phyloP scores from a whole-genome alignment of 92 coral and sea anemone genomes.

The Porites evermanni region DNA sequence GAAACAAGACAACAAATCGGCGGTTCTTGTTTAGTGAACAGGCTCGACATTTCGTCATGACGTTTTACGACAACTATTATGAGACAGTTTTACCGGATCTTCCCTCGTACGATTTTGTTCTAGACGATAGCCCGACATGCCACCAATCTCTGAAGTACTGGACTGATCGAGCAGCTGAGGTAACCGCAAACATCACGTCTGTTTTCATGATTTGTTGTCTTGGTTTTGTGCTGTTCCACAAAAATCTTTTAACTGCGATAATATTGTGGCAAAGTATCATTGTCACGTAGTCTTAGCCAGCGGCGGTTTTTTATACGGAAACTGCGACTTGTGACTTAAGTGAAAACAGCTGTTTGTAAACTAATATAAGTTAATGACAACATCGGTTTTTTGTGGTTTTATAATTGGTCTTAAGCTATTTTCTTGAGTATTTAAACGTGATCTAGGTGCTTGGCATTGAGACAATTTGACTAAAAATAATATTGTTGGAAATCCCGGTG shows the following conservation, averaged over 20 bases:
- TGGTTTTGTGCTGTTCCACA: too few species aligned
- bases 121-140: slow-evolving; percentile 92
- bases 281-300: too few species aligned
- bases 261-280: too few species aligned
- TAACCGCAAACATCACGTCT: not conserved
- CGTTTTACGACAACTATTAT: slow-evolving; percentile 84
- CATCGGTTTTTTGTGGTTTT: too few species aligned
- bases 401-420: too few species aligned
- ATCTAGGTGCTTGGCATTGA: not conserved
- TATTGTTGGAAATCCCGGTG: not conserved
- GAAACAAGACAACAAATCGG: not conserved
- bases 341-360: too few species aligned
- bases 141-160: slow-evolving; percentile 91
- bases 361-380: too few species aligned
- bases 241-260: not conserved
- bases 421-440: too few species aligned
- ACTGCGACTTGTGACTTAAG: too few species aligned
- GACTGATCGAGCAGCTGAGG: slow-evolving; percentile 96
- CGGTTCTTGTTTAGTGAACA: not conserved
- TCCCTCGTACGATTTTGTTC: slow-evolving; percentile 82
- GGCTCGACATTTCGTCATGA: slow-evolving; percentile 47
- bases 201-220: not conserved
- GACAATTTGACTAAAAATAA: not conserved
- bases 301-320: too few species aligned
- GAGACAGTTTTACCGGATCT: slow-evolving; percentile 70